Base-by-base conservation (phyloP, 2,113 vertebrate genomes). In the Hymenochirus boettgeri region DNA sequence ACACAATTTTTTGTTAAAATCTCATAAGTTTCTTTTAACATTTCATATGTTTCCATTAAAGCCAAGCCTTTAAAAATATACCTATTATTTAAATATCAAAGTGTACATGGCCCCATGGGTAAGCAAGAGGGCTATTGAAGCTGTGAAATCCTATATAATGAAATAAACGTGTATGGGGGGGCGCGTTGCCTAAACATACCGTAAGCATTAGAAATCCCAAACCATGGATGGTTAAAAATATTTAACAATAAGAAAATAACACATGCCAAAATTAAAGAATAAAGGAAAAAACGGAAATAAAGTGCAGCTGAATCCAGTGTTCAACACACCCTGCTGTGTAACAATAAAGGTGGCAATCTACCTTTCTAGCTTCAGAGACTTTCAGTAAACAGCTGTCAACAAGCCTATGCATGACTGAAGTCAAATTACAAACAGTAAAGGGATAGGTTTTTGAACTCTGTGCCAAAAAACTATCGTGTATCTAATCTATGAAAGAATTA, bases 401-500 rank as follows among this genome's bases (percentile, higher is more conserved):
- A 81, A 85, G 80, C 57, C 76, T 25, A 69, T 73, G 75, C 73
- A 57, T 67, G 79, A 79, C 75, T 79, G 69, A 76, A 82, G 50
- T 69, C 70, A 79, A 79, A 81, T 77, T 77, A 74, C 79, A 77
- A 75, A 75, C 55, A 73, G 61, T 59, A 78, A 79, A 76, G 71
- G 57, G 77, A 78, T 27, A 75, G 50, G 61, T 60, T 70, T 84
- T 82, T 79, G 56, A 84, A 79, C 74, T 77, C 63, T 46, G 72
- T 71, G 76, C 77, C 76, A 82, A 70, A 61, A 75, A 79, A 80
- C 71, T 73, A 83, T 80, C 76, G 75, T 24, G 42, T 79, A 78
- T 74, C 80, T 83, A 82, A 82, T 77, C 75, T 78, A 71, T 52
- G 69, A 71, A 79, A 72, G 75, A 78, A 85, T 71, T 72, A 73